Evolutionary conservation across 2,888 invertebrate genomes (phyloP).

Genomic region (Drosophila kuntzei): DNA sequence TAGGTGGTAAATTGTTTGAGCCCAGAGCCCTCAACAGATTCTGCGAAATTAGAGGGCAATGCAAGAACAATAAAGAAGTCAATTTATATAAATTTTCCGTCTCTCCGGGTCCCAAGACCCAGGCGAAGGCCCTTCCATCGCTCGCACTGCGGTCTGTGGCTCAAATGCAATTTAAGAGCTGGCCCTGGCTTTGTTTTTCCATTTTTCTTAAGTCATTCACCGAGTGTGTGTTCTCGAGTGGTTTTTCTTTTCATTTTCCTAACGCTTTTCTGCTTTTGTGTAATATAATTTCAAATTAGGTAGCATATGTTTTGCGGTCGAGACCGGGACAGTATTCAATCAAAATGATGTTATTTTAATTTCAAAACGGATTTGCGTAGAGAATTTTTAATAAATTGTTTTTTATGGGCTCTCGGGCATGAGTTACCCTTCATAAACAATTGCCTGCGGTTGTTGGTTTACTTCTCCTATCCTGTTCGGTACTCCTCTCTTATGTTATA

Average conservation of each 20-base stretch:
- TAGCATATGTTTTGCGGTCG: conserved; percentile 77
- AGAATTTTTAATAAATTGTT: conserved; percentile 81
- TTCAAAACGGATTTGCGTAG: conserved; percentile 76
- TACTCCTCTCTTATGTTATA: neutral
- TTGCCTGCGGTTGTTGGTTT: conserved; percentile 39
- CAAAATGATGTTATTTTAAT: conserved; percentile 83
- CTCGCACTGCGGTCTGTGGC: conserved; percentile 54
- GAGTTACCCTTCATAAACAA: conserved; percentile 57
- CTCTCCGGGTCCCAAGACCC: conserved; percentile 46
- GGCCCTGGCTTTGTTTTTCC: conserved; percentile 52
- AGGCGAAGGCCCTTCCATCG: neutral
- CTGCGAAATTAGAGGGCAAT: conserved; percentile 76
- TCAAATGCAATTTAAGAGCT: conserved; percentile 77
- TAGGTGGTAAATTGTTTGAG: conserved; percentile 77
- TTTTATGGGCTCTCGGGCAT: conserved; percentile 40
- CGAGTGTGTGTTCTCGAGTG: conserved; percentile 54
- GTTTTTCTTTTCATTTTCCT: conserved; percentile 56
- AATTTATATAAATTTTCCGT: conserved; percentile 81
- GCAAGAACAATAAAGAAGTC: conserved; percentile 79
- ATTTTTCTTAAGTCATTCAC: conserved; percentile 43
- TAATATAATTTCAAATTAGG: conserved; percentile 75
- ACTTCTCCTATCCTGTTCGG: neutral
- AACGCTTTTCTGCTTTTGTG: conserved; percentile 59
- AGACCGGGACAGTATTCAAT: conserved; percentile 66
- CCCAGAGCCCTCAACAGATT: conserved; percentile 58